Evolutionary conservation across 2,113 vertebrate species (phyloP), one percentile per base, ranked within the genome.

Genomic region (Ellobius talpinus): DNA sequence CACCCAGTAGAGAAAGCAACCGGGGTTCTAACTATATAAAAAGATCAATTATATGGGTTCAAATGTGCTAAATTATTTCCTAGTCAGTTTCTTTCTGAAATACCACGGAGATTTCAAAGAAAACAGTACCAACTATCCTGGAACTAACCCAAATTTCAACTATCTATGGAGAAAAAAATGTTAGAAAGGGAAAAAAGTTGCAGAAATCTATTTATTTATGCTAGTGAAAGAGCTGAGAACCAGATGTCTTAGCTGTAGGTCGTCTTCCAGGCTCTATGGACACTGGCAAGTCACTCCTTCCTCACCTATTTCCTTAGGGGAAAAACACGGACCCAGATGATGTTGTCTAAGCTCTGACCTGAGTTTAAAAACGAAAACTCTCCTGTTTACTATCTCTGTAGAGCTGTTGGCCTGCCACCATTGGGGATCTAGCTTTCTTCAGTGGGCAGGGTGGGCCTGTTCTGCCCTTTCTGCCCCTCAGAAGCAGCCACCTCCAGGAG

Each of bases 141-240:
- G 17, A 93, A 96, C 77, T 77, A 92, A 89, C n/a, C 14, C 45
- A 93, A 81, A 58, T 68, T 93, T 96, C 42, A 96, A 96, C 73
- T 89, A 89, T 74, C 61, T 82, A 87, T 45, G 16, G 95, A 66
- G 29, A 31, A 91, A 31, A 89, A 96, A 94, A 65, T 50, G n/a
- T 82, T 52, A 88, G 24, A 92, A 91, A 78, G 68, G 66, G 63
- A 96, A 96, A 66, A 88, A 70, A 85, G 50, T 66, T 90, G 55
- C 31, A 9, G 8, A 33, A 77, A 89, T 33, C 76, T 3, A 24
- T 5, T 58, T 23, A 74, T 29, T 79, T 91, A 74, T 92, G 78
- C 74, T 42, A 66, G 24, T 65, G 36, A 92, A 63, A 68, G 23
- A 72, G 78, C 17, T 21, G 11, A 42, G 29, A 76, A 13, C 33